Evolutionary conservation across 2,888 invertebrate genomes (phyloP), one percentile per base, ranked within the genome.

Genomic region (Colletes collaris): DNA sequence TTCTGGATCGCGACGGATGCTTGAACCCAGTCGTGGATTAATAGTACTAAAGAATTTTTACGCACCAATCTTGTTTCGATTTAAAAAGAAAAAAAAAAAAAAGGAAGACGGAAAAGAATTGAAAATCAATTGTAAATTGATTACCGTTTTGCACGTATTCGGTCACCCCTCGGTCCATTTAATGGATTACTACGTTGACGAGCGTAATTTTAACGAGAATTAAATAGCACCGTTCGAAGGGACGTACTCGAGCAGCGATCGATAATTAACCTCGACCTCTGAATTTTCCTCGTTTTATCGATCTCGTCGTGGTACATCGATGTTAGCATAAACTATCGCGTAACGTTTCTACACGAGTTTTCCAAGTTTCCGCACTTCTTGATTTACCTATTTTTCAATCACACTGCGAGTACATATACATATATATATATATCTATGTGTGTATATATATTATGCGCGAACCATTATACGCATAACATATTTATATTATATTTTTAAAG

Each of bases 401-500:
- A 87, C 85, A 88, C 86, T 87, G 83, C 86, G 87, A 85, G 85
- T 87, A 82, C 82, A 81, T 84, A 81, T 76, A 83, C 69, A 82
- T 62, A 72, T 46, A 77, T 58, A 67, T 64, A 72, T 63, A 69
- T 65, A 72, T 62, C 68, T 70, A 37, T 65, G 37, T 60, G 68
- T 86, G 83, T 87, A 88, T 88, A 88, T 87, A 83, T 87, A 89
- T 89, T 89, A 87, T 89, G 87, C 68, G 80, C 89, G 87, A 90
- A 89, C 90, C 84, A 87, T 87, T 85, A 82, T 82, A 84, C 87
- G 86, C 79, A 85, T 83, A 67, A 87, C 88, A 89, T 90, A 90
- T 90, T 90, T 90, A 90, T 90, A 90, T 92, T 92, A 92, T 92
- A 92, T 93, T 92, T 92, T 93, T 91, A 92, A 93, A 93, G 91